These are phyloP conservation scores for Diadophis punctatus DNA, from an alignment of 2,113 vertebrate genomes.

Conservation along the genomic window DNA sequence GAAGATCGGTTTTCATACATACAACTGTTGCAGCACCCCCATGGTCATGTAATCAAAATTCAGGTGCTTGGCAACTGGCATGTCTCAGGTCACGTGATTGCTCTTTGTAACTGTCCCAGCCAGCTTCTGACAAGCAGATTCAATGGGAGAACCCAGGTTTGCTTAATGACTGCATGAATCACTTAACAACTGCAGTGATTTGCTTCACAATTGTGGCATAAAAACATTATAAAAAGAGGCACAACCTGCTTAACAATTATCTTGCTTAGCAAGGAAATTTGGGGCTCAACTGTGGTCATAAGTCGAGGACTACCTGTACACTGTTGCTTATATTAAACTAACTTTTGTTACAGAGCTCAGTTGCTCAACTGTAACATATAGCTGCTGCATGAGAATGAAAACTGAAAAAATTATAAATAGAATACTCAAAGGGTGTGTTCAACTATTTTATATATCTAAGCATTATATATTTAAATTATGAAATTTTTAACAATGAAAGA, in stretches of 20 bases:
- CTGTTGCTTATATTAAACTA: neutral
- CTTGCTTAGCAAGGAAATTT: neutral
- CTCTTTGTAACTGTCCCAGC: neutral
- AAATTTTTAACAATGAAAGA: neutral
- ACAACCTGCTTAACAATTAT: neutral
- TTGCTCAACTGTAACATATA: neutral
- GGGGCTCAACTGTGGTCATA: neutral
- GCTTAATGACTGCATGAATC: neutral
- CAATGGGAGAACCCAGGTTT: neutral
- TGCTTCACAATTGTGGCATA: neutral
- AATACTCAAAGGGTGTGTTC: neutral
- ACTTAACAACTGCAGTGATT: neutral
- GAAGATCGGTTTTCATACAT: neutral
- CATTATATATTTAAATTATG: slow-evolving; percentile 15
- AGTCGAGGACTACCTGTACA: neutral
- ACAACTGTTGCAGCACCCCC: neutral
- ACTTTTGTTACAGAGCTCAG: neutral
- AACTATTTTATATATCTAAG: neutral
- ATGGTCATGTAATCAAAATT: neutral
- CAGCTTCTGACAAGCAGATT: neutral
- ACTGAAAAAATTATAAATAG: neutral
- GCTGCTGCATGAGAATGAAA: neutral
- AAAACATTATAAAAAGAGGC: neutral
- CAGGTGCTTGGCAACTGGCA: neutral
- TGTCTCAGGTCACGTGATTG: neutral